phyloP scores from a whole-genome alignment of 2,113 vertebrate species.

The Tricholaema leucomelas region DNA sequence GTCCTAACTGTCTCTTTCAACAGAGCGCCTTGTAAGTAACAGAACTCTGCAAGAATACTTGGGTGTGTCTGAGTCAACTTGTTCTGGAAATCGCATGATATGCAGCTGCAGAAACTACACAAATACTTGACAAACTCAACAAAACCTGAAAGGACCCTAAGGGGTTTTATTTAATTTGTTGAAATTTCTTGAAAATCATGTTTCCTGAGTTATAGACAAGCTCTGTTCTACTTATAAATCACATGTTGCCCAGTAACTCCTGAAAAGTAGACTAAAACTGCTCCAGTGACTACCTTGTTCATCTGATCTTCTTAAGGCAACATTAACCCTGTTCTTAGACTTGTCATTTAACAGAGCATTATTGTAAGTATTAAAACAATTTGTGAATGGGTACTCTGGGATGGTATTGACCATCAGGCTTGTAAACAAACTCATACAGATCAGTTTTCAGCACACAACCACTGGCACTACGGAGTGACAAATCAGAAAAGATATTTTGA shows the following conservation, averaged over 20 bases:
- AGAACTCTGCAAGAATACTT: slow-evolving; percentile 13
- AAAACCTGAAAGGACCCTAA: not conserved
- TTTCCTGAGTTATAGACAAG: not conserved
- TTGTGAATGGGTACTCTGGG: not conserved
- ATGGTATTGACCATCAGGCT: not conserved
- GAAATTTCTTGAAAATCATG: slow-evolving; percentile 27
- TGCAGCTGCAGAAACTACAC: slow-evolving; percentile 10
- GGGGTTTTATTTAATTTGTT: not conserved
- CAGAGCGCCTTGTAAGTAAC: not conserved
- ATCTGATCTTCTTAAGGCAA: not conserved
- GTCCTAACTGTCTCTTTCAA: not conserved
- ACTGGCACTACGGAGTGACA: not conserved
- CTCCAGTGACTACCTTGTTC: not conserved
- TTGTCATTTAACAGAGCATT: not conserved
- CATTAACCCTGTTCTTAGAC: not conserved
- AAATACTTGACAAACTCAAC: slow-evolving; percentile 10
- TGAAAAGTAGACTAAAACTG: not conserved
- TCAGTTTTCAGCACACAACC: not conserved
- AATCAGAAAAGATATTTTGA: not conserved
- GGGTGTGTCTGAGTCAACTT: slow-evolving; percentile 14
- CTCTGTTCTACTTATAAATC: not conserved
- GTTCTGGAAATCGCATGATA: not conserved
- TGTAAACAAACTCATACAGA: not conserved
- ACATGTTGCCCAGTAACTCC: not conserved
- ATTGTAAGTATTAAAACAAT: not conserved